Evolutionary conservation across 1,140 invertebrate species (phyloP), one percentile per base, ranked within the genome.

Genomic region (Drosophila oshimai): DNA sequence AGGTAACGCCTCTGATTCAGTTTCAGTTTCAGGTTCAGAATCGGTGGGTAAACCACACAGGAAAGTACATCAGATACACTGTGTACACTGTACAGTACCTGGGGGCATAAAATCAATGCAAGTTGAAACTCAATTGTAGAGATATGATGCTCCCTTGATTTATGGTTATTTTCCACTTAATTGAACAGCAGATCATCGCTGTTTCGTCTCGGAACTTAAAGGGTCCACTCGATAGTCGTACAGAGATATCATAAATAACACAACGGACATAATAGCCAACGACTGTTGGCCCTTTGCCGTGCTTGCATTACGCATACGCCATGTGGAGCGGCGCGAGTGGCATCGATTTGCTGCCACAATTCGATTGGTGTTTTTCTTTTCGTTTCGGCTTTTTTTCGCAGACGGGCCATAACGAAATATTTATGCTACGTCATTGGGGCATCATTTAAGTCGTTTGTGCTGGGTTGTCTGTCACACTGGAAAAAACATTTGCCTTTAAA

Each of bases 391-490:
- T 10, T 20, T 13, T 44, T 37, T 33, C 54, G 47, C 61, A 60
- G 61, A 62, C 22, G 44, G 46, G 50, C 74, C 37, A 86, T 74
- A 86, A 77, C 73, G 69, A 74, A 79, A 84, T 86, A 84, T 84
- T 84, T 84, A 84, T 86, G 79, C 79, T 64, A 49, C 65, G 80
- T 84, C 79, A 84, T 80, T 84, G 79, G 80, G 79, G 79, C 79
- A 80, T 84, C 80, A 84, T 84, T 84, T 80, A 72, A 79, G 80
- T 86, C 70, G 64, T 74, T 70, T 84, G 22, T 33, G 58, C 41
- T 17, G 24, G 13, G 34, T 41, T 33, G 58, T 33, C 13, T 6
- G 2, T 46, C 6, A 12, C 53, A 55, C 53, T 51, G 53, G 13
- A 55, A 24, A 51, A 22, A 3, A n/a, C n/a, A n/a, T n/a, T n/a